Evolutionary conservation across 2,113 vertebrate genomes (phyloP), one percentile per base, ranked within the genome.

Genomic region (Coptodon rendalli): DNA sequence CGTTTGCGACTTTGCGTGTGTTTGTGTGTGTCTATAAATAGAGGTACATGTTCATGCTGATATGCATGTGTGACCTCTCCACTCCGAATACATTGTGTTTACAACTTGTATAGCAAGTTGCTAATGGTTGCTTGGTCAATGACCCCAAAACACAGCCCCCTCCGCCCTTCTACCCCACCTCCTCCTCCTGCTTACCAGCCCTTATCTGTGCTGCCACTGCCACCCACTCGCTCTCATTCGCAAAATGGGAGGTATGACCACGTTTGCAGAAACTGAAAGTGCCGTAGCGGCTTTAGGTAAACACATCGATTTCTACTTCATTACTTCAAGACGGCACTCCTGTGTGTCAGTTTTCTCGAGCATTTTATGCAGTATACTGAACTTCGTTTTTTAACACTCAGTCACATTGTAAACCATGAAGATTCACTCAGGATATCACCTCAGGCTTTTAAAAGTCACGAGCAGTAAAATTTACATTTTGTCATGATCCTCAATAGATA

Each of bases 41-140:
- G 53, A 27, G 27, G 80, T 86, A 43, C 38, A 14, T 90, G 71
- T 89, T 86, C 17, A 5, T 80, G 59, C 80, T 90, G 63, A 83
- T 92, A 87, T 89, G 12, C 61, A 61, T 83, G 50, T 87, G 80
- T 78, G 80, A 89, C 82, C 71, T 82, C 83, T 89, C 52, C 61
- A 89, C 73, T 85, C 73, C 48, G 38, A 82, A 63, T 45, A 54
- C 89, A 59, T 83, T 90, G 50, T 95, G 87, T 92, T 94, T 91
- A 93, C 82, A 76, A 87, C 87, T 78, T 88, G 52, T 24, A 80
- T 59, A 86, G 85, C 50, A 87, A 86, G 92, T 73, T 86, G 89
- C 90, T 89, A 87, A 93, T 89, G 91, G 88, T 89, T 95, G 89
- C 85, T 84, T 89, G 94, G 94, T 92, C 93, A 93, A 10, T 93